Evolutionary conservation across 2,113 vertebrate species (phyloP), one percentile per base, ranked within the genome.

Genomic region (Xenopus laevis): DNA sequence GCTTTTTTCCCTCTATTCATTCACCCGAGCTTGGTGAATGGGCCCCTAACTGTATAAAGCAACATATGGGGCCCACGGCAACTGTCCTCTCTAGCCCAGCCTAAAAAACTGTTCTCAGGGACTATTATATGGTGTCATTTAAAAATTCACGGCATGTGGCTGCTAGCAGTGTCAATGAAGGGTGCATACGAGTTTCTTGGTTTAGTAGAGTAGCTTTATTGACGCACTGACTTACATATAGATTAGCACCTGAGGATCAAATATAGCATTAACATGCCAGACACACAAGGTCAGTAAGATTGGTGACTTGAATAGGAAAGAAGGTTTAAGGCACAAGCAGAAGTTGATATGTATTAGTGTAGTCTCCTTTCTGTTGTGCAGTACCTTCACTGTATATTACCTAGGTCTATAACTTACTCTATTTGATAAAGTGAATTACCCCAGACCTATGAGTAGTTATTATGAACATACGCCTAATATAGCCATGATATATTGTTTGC

Each of bases 251-350:
- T 7, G 27, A 73, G 53, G 63, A 30, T 20, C 57, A 13, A 47
- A 18, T 59, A 46, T 17, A 55, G 7, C 52, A 40, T 33, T 66
- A 53, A 59, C 30, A 17, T 58, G 20, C 44, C 40, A 74, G 63
- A 58, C 63, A 45, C 62, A 74, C 63, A 66, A 74, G 63, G 71
- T 74, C 63, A 73, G 71, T 27, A 17, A 13, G 45, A n/a, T 57
- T 18, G 18, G 44, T 71, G 70, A 50, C 45, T 50, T 4, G 53
- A 46, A 66, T 59, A 60, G 20, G 13, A 58, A 65, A 45, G 11
- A 1, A 66, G 33, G 46, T 16, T 13, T 33, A 33, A 33, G 30
- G 30, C 30, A 33, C 30, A 33, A 40, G 33, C 33, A 40, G 33
- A 40, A 40, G 2, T 1, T 40, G 5, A 40, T 40, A 40, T 40